Evolutionary conservation across 2,888 invertebrate genomes (phyloP).

Genomic region (Morpho deidamia): DNA sequence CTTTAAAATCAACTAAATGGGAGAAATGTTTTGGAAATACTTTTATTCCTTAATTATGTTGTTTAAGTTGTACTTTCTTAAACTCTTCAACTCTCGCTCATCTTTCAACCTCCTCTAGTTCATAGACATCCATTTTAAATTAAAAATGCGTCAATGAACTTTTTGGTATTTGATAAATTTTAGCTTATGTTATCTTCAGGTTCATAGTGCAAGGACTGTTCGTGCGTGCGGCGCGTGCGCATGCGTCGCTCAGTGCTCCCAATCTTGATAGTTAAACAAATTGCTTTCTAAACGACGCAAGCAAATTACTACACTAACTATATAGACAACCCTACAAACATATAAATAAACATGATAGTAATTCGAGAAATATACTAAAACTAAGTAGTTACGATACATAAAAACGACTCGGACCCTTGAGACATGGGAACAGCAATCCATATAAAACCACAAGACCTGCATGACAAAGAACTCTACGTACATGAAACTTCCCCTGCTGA

Average conservation of each 20-base stretch:
- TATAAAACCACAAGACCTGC: conserved; percentile 53
- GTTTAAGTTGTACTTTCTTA: too few species aligned
- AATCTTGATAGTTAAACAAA: conserved; percentile 23
- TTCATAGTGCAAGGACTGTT: conserved; percentile 29
- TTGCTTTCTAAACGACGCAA: conserved; percentile 16
- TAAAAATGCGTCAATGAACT: too few species aligned
- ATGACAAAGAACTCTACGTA: conserved; percentile 32
- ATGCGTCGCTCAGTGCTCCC: conserved; percentile 23
- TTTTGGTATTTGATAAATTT: conserved; percentile 31
- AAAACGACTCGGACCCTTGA: neutral
- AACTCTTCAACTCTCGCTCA: too few species aligned
- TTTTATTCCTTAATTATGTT: too few species aligned
- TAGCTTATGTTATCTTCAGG: conserved; percentile 25
- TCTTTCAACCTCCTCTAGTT: too few species aligned
- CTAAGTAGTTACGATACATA: too few species aligned
- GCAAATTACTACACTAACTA: conserved; percentile 6
- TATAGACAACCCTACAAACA: neutral
- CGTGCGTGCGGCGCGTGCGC: conserved; percentile 32
- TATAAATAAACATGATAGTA: too few species aligned
- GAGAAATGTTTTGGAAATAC: too few species aligned
- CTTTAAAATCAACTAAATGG: too few species aligned
- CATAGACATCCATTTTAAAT: too few species aligned
- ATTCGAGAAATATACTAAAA: too few species aligned
- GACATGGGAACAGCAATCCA: conserved; percentile 58
- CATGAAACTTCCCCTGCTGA: conserved; percentile 59